A percentile compares a stretch with the other conserved stretches of the same genome.
phyloP scores from a whole-genome alignment of 2,113 vertebrate genomes.

The Dasyornis broadbenti region DNA sequence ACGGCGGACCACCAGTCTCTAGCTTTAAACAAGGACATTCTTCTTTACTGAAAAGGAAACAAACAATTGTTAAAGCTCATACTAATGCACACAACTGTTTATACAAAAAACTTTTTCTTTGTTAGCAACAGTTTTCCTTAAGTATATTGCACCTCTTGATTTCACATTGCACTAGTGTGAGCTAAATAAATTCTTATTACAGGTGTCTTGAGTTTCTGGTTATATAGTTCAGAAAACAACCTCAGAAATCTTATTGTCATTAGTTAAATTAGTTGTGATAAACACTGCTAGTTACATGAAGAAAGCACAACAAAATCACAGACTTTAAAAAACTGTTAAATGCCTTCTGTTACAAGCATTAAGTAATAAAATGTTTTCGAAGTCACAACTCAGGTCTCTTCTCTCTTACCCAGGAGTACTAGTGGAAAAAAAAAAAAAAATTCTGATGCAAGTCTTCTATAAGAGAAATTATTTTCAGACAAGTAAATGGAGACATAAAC shows the following conservation, averaged over 20 bases:
- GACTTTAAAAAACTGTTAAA: neutral
- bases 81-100: neutral
- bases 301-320: neutral
- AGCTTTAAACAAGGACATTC: constrained; percentile 97
- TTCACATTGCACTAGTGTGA: neutral
- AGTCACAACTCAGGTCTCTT: neutral
- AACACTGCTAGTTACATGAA: neutral
- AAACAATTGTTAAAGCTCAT: neutral
- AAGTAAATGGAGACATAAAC: neutral
- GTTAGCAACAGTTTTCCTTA: neutral
- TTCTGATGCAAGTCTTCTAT: neutral
- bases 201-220: neutral
- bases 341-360: neutral
- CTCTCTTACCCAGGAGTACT: neutral
- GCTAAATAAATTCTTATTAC: neutral
- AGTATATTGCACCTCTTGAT: neutral
- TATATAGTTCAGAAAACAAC: neutral
- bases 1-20: constrained; percentile 93
- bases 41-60: constrained; percentile 61
- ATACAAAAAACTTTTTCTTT: neutral
- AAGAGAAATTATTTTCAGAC: neutral
- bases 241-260: neutral
- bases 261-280: neutral
- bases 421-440: neutral
- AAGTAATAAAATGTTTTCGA: neutral